Evolutionary conservation across 2,888 invertebrate genomes (phyloP), one percentile per base, ranked within the genome.

Genomic region (Ryuthela nishihirai): DNA sequence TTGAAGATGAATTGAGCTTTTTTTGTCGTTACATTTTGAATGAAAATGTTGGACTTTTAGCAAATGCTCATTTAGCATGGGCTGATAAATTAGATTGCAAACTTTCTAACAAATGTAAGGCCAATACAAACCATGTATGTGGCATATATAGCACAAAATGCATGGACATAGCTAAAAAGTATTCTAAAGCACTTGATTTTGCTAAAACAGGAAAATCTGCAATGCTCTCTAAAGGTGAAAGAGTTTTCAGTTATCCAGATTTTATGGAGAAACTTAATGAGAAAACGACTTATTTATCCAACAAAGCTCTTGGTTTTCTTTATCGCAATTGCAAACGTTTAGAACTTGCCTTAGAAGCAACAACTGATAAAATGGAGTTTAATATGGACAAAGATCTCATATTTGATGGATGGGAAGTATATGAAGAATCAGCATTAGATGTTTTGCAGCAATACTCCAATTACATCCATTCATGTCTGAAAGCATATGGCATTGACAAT

Each of bases 121-220:
- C n/a, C n/a, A n/a, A n/a, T n/a, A n/a, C n/a, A n/a, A n/a, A n/a
- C n/a, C n/a, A n/a, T n/a, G n/a, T n/a, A n/a, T n/a, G n/a, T n/a
- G 72, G 73, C 9, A 67, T 72, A 0, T 70, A 66, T 36, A 66
- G 68, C 15, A 43, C 59, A 0, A 49, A 59, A 35, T 70, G 69
- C 32, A 46, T 66, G 17, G 53, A 60, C 23, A 41, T 70, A 12
- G 69, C 67, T 10, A 54, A 64, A 40, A 49, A 64, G 5, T 67
- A 69, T 47, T 68, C 69, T 2, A 47, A 64, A 17, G 63, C 65
- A 64, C 61, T 74, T 4, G 74, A 74, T 62, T 72, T 73, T 54
- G 71, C 72, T 20, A 74, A 74, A 65, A 71, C 70, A 6, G 74
- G 74, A 1, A 66, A 61, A 23, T 53, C 65, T 4, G 64, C 66